Evolutionary conservation across 2,888 invertebrate species (phyloP).

Genomic region (Argyresthia albistria): DNA sequence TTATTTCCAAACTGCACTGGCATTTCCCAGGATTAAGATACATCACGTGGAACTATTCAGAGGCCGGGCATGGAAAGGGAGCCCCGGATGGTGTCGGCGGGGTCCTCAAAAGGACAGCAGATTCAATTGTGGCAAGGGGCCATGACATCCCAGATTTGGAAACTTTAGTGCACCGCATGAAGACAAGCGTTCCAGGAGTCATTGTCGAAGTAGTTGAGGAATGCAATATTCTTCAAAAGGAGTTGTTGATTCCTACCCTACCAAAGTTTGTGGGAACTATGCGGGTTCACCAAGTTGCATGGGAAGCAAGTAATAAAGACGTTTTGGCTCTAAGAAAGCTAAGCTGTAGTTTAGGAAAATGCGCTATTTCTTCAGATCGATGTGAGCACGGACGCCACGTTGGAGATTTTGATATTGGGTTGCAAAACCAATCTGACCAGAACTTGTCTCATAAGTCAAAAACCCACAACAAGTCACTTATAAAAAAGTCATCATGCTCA

Average conservation of each 20-base stretch:
- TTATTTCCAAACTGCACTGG: neutral
- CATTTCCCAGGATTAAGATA: slow-evolving; percentile 6
- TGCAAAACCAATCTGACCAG: too few relatives aligned
- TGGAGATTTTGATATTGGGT: too few relatives aligned
- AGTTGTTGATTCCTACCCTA: neutral
- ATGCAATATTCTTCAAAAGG: neutral
- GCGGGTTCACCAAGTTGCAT: too few relatives aligned
- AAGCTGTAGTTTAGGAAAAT: too few relatives aligned
- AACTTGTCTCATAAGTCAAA: too few relatives aligned
- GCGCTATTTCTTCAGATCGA: too few relatives aligned
- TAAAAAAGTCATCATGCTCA: too few relatives aligned
- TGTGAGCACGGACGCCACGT: too few relatives aligned
- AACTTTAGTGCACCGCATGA: neutral
- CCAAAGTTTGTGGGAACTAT: too few relatives aligned
- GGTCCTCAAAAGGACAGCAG: slow-evolving; percentile 21
- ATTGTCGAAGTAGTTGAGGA: neutral
- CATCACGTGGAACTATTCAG: slow-evolving; percentile 8
- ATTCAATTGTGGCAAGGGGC: slow-evolving; percentile 11
- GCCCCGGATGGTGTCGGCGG: slow-evolving; percentile 25
- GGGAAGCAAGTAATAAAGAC: too few relatives aligned
- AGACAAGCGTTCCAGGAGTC: neutral
- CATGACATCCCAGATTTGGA: slow-evolving; percentile 7
- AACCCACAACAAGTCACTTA: too few relatives aligned
- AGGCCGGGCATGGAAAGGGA: slow-evolving; percentile 25
- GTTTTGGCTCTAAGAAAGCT: too few relatives aligned